Evolutionary conservation across 2,797 vertebrate species (phyloP), one percentile per base, ranked within the genome.

Genomic region (Podargus strigoides): DNA sequence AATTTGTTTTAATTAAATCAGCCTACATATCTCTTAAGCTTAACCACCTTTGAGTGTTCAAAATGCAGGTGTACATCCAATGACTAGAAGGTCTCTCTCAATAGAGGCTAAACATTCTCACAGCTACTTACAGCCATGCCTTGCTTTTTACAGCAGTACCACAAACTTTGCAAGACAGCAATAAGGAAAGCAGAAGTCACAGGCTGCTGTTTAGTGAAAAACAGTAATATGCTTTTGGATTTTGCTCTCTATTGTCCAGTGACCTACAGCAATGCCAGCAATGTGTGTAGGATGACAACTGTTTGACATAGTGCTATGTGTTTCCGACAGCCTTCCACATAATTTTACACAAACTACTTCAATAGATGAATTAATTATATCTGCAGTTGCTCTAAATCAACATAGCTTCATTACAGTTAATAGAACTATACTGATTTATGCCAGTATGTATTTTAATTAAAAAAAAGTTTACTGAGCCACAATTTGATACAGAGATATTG

Each of bases 371-470:
- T 91, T 70, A 79, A 68, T 76, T 82, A 37, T 67, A 64, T 39
- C 63, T 83, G 72, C 80, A 90, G 63, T 68, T 76, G 77, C 32
- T 73, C 79, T 80, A 93, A 87, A 93, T 87, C 78, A 91, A 66
- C 78, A 52, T 17, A 47, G 34, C 42, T 87, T 69, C 74, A 77
- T 70, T 52, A 77, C 32, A 87, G 42, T 46, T 77, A 84, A 69
- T 39, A 77, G 68, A 86, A 73, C 39, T 84, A 21, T 58, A 49
- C 47, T 66, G 75, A 70, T 89, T 82, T 78, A 87, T 58, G 58
- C 21, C 62, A 62, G 28, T n/a, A 87, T 62, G 74, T 5, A 70
- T 70, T 74, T 87, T 81, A 90, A 81, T 74, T 89, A 10, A 64
- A 84, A 84, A 77, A 53, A 83, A 62, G 41, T 74, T 78, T 79